phyloP scores from a whole-genome alignment of 2,797 vertebrate species.

The Mormyrops boulengeri region DNA sequence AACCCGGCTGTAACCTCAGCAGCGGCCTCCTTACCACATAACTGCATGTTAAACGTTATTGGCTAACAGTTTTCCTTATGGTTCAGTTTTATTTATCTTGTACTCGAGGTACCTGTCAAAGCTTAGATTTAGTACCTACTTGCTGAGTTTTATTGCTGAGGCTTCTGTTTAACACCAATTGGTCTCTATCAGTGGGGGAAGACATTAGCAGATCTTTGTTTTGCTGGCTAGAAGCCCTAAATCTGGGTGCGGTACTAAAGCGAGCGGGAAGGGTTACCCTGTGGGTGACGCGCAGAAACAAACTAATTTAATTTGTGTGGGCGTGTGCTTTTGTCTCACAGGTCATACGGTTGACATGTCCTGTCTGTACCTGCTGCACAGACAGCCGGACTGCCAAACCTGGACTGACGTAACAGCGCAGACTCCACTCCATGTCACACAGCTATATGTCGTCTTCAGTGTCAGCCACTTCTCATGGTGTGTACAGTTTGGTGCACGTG shows the following conservation, averaged over 20 bases:
- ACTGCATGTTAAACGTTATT: background rate
- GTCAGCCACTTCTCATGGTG: constrained; percentile 92
- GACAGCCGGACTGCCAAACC: constrained; percentile 66
- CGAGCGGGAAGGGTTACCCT: background rate
- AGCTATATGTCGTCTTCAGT: constrained; percentile 85
- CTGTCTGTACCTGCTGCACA: constrained; percentile 73
- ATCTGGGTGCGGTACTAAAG: background rate
- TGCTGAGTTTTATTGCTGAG: background rate
- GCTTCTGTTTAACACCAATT: background rate
- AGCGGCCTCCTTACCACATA: background rate
- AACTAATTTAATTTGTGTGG: background rate
- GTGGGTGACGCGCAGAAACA: background rate
- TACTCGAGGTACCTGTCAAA: background rate
- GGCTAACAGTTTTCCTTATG: background rate
- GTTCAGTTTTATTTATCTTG: background rate
- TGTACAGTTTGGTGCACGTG: constrained; percentile 39
- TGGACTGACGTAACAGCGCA: constrained; percentile 89
- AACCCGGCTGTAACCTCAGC: background rate
- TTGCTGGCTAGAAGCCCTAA: background rate
- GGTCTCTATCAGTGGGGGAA: background rate
- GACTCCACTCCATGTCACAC: constrained; percentile 76
- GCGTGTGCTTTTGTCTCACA: constrained; percentile 38
- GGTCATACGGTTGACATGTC: constrained; percentile 77
- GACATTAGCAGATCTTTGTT: background rate
- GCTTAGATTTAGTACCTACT: background rate